phyloP scores from a whole-genome alignment of 2,888 invertebrate species.

The Chrysotoxum bicinctum region DNA sequence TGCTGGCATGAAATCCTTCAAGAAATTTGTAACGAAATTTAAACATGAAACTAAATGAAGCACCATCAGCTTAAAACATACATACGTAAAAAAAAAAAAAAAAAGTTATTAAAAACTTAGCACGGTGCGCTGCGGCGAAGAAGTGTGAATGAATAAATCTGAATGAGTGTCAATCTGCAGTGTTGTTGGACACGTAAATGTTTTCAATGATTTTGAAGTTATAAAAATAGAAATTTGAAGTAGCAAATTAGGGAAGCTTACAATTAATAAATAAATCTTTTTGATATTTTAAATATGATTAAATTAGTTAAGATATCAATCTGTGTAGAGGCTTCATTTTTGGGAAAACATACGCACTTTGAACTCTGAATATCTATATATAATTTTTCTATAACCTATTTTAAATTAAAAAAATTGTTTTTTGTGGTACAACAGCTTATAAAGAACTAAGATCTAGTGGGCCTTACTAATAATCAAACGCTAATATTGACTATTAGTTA shows the following conservation, averaged over 20 bases:
- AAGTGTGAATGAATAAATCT: slow-evolving; percentile 68
- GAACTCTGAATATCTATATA: neutral
- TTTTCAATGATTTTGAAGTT: neutral
- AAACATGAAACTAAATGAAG: slow-evolving; percentile 59
- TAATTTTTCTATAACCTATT: no score
- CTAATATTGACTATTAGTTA: no score
- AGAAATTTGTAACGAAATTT: slow-evolving; percentile 51
- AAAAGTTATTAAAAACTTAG: neutral
- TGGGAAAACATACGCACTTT: no score
- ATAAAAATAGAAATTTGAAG: neutral
- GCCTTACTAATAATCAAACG: no score
- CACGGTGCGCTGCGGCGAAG: slow-evolving; percentile 14
- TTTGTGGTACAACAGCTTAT: no score
- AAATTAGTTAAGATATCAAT: neutral
- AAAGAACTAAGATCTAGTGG: no score
- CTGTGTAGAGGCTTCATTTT: no score
- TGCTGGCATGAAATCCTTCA: slow-evolving; percentile 43
- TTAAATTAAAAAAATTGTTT: no score
- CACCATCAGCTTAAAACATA: slow-evolving; percentile 11
- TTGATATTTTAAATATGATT: neutral
- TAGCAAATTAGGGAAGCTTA: neutral
- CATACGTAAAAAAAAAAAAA: neutral
- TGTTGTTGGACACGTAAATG: neutral
- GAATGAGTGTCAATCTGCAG: slow-evolving; percentile 45
- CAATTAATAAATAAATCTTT: neutral